A percentile compares a stretch with the other conserved stretches of the same genome.
Evolutionary conservation across 1,140 invertebrate species (phyloP).

Genomic region (Drosophila parvula): DNA sequence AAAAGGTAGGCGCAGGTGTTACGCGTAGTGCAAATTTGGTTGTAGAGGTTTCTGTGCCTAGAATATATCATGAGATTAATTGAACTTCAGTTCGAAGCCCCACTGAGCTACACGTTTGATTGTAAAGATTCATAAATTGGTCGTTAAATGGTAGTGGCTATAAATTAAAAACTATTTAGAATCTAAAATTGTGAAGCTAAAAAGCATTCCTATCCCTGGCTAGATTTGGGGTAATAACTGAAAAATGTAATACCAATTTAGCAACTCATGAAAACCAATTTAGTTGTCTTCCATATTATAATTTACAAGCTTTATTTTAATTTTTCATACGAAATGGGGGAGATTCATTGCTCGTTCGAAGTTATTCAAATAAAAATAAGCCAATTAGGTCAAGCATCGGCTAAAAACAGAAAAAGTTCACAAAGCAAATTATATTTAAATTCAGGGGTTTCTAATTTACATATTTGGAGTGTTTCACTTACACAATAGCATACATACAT

Average conservation of each 20-base stretch:
- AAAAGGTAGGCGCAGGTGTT: slow-evolving; percentile 56
- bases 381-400: slow-evolving; percentile 25
- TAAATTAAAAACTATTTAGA: background rate
- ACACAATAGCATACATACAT: slow-evolving; percentile 58
- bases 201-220: background rate
- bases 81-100: slow-evolving; percentile 12
- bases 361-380: slow-evolving; percentile 19
- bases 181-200: background rate
- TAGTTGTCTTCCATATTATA: slow-evolving; percentile 38
- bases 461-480: slow-evolving; percentile 80
- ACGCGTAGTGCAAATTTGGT: slow-evolving; percentile 46
- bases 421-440: slow-evolving; percentile 59
- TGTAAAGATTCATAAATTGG: slow-evolving; percentile 34
- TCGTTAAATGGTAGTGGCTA: slow-evolving; percentile 9
- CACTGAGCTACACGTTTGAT: slow-evolving; percentile 33
- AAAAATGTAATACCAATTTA: slow-evolving; percentile 9
- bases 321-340: slow-evolving; percentile 42
- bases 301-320: slow-evolving; percentile 77
- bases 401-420: background rate
- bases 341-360: slow-evolving; percentile 42
- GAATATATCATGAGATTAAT: slow-evolving; percentile 54
- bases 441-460: slow-evolving; percentile 63
- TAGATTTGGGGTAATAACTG: background rate
- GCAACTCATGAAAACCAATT: slow-evolving; percentile 15
- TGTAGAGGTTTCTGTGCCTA: slow-evolving; percentile 48